Base-by-base conservation (phyloP, 2,888 invertebrate species). In the Blomia tropicalis region DNA sequence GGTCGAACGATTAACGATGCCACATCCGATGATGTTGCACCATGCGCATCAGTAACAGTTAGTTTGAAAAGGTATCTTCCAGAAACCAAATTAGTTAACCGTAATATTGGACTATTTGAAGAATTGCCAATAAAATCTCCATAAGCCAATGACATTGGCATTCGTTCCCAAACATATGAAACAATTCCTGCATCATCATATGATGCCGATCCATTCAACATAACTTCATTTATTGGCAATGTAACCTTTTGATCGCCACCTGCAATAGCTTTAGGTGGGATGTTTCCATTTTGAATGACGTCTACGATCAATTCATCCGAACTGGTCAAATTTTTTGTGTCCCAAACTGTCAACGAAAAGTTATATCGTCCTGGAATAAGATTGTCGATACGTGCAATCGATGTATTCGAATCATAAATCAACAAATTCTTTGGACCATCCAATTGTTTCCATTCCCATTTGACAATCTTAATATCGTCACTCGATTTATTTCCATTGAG, bases 1-100 rank as follows among this genome's bases (percentile, higher is more conserved):
- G 77, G 75, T 71, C 87, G 86, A 0, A 93, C 85, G 69, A 84
- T 81, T 69, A 93, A 79, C 61, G 85, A 85, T 25, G 87, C 87
- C 0, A 84, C 83, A 72, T 92, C 90, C 19, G 83, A 82, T 68
- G 81, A 82, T 0, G 82, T 82, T 61, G 87, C 77, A 0, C 92
- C 92, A 73, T 92, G 90, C 68, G 86, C 87, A 73, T 93, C 93
- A 43, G 79, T 83, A 1, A 93, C 91, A n/a, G 84, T 85, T 63
- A 93, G 76, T 70, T 83, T 84, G 71, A 91, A 92, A 1, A 88
- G 81, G 72, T 92, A 93, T 67, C 84, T 81, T 0, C 92, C 93
- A 14, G 51, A 7, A 2, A 85, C 82, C 60, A 91, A 79, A 73
- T 88, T 84, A n/a, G 85, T 82, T 32, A 88, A 74, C 84, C 85